A percentile compares a stretch with the other conserved stretches of the same genome.
phyloP scores from a whole-genome alignment of 2,797 vertebrate genomes.

The Spea hammondii region DNA sequence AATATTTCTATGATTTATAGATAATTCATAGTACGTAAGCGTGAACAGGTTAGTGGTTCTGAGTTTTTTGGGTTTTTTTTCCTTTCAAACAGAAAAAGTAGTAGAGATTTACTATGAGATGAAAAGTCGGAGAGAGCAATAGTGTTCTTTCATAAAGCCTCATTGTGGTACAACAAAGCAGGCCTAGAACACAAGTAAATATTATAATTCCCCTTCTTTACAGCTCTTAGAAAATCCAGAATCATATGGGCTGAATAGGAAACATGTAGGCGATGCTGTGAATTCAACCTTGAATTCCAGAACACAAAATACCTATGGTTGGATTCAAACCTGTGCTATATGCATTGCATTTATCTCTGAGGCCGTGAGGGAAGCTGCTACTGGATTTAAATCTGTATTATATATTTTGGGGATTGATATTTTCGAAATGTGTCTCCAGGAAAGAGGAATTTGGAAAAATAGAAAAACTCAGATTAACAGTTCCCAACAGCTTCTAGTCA shows the following conservation, averaged over 20 bases:
- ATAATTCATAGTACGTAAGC: not conserved
- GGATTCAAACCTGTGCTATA: not conserved
- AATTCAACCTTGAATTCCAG: not conserved
- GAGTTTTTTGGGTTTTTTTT: not conserved
- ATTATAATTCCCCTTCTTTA: no score
- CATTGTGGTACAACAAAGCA: not conserved
- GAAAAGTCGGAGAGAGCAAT: not conserved
- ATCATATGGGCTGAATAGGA: not conserved
- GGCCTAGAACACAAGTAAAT: no score
- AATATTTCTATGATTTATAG: not conserved
- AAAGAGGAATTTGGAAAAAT: no score
- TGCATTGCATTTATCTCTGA: not conserved
- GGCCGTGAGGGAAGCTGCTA: constrained; percentile 25
- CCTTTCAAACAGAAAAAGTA: not conserved
- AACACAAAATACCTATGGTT: not conserved
- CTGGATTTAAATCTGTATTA: not conserved
- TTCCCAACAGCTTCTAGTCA: constrained; percentile 32
- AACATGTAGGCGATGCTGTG: not conserved
- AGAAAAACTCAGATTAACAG: not conserved
- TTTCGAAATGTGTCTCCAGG: not conserved
- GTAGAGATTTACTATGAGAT: not conserved
- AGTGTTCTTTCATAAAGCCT: not conserved
- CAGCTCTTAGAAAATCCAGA: not conserved
- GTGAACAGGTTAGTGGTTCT: constrained; percentile 5
- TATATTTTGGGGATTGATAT: not conserved